Evolutionary conservation across 2,888 invertebrate genomes (phyloP), one percentile per base, ranked within the genome.

Genomic region (Leptopilina myrica): DNA sequence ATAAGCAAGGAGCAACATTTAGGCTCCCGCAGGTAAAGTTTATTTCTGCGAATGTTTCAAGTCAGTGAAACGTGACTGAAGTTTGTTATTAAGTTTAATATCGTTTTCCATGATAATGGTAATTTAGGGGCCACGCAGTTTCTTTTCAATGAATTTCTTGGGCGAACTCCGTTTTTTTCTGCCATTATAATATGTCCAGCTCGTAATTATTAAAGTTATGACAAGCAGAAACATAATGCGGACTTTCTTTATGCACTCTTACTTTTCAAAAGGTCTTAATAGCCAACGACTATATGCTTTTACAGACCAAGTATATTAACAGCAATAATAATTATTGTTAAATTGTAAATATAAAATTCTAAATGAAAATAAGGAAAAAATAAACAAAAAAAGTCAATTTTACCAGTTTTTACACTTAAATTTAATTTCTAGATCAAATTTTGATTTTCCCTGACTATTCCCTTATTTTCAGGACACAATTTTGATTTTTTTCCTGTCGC

Each of bases 191-290:
- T 33, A 77, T 76, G 76, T 75, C 59, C 56, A 26, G 69, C 66
- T 67, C 46, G 46, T 59, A 79, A 81, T 81, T 76, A 78, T 80
- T 81, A 79, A 77, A 11, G 69, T 79, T 77, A 81, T 67, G 79
- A 79, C 46, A 64, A 40, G 73, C 56, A 56, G 33, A 78, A 49
- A 64, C 64, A 64, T 73, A 64, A 73, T n/a, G 75, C 26, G 53
- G 3, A 67, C 73, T 77, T 80, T 77, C 77, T 75, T 49, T 49
- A 56, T 67, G 64, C 76, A 78, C 64, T 80, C 69, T 79, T 77
- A 69, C 78, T 80, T 80, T 82, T 78, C 49, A 76, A 73, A 64
- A 78, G 65, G 62, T 80, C 76, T 79, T 79, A 78, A 82, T 79
- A 79, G 80, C 76, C 65, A 49, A 56, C 76, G 75, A 82, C 81